Evolutionary conservation across 1,140 invertebrate species (phyloP).

Genomic region (Zelostemma sp.): DNA sequence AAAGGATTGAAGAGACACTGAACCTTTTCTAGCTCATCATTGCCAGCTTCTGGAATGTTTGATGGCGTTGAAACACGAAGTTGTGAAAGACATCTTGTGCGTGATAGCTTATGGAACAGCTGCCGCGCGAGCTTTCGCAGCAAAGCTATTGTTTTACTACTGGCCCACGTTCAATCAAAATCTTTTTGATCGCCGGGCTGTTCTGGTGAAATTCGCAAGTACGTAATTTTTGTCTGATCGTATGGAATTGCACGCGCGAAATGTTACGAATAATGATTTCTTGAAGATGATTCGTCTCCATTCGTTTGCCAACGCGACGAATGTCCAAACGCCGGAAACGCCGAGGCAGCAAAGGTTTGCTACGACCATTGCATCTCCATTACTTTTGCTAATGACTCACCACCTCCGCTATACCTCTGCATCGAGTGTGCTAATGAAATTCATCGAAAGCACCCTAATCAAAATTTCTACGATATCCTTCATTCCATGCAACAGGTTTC

Average conservation of each 20-base stretch:
- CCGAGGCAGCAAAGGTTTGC: slow-evolving; percentile 92
- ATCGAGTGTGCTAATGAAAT: slow-evolving; percentile 96
- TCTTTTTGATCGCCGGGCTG: slow-evolving; percentile 89
- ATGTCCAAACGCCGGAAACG: slow-evolving; percentile 85
- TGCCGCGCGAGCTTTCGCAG: slow-evolving; percentile 89
- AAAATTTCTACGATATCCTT: slow-evolving; percentile 91
- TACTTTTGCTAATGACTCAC: slow-evolving; percentile 84
- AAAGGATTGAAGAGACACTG: neutral
- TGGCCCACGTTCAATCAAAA: slow-evolving; percentile 99
- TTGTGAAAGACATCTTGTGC: slow-evolving; percentile 93
- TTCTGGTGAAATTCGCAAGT: slow-evolving; percentile 93
- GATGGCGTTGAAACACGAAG: slow-evolving; percentile 90
- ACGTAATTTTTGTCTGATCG: slow-evolving; percentile 18
- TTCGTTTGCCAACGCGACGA: slow-evolving; percentile 88
- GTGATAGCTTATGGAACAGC: slow-evolving; percentile 98
- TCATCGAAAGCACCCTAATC: slow-evolving; percentile 83
- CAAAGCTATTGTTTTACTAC: slow-evolving; percentile 97
- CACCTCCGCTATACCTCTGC: slow-evolving; percentile 95
- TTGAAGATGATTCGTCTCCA: slow-evolving; percentile 80
- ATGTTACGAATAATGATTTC: slow-evolving; percentile 4
- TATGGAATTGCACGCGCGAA: no score
- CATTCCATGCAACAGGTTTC: slow-evolving; percentile 96
- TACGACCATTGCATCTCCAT: slow-evolving; percentile 90
- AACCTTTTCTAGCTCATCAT: slow-evolving; percentile 81
- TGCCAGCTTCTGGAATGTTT: slow-evolving; percentile 95